These are phyloP conservation scores for Anthopleura sola DNA, from an alignment of 64 coral and sea anemone genomes.

Conservation along the genomic window DNA sequence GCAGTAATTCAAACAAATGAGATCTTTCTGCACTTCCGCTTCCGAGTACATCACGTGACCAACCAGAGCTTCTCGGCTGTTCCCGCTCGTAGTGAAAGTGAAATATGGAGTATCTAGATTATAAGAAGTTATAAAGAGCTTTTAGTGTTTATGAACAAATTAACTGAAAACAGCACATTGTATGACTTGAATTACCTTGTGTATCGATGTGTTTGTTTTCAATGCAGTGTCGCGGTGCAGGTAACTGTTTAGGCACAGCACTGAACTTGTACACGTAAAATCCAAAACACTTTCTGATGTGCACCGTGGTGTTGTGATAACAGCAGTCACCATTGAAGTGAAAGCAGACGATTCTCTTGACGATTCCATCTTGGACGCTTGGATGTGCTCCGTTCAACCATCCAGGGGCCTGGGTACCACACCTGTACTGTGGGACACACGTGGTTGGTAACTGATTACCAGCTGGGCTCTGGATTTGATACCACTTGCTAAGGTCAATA, in stretches of 20 bases:
- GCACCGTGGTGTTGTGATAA: background rate
- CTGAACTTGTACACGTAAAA: constrained; percentile 2
- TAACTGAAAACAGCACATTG: background rate
- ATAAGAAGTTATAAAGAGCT: background rate
- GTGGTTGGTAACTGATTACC: background rate
- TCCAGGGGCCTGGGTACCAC: constrained; percentile 13
- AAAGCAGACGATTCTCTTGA: background rate
- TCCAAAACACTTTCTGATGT: constrained; percentile 6
- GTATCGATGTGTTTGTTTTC: background rate
- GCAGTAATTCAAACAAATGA: background rate
- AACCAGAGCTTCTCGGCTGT: background rate
- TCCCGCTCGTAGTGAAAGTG: background rate
- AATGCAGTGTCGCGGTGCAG: background rate
- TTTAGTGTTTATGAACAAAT: background rate
- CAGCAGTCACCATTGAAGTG: background rate
- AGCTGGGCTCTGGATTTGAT: background rate
- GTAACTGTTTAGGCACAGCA: background rate
- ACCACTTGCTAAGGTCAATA: background rate
- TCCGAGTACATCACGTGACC: background rate
- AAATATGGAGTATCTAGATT: background rate
- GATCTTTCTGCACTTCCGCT: background rate
- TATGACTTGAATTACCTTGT: background rate
- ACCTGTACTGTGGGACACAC: background rate
- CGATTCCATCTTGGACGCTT: constrained; percentile 4
- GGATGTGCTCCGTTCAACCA: constrained; percentile 4